Conservation (phyloP, 2,113 vertebrate species). For the Syngnathoides biaculeatus region DNA sequence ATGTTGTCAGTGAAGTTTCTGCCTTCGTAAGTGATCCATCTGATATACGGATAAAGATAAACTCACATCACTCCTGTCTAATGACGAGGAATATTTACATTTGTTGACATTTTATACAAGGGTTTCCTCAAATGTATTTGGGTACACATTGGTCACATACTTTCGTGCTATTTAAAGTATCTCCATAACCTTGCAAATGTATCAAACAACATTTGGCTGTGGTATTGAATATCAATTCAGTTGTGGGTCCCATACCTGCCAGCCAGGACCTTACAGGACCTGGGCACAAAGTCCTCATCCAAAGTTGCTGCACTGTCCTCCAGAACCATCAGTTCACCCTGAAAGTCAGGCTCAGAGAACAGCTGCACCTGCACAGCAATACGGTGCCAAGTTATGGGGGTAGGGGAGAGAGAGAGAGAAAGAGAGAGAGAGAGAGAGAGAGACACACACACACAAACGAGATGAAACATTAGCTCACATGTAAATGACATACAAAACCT, state of each 20-base stretch:
- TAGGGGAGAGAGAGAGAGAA: not conserved
- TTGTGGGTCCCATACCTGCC: conserved; percentile 79
- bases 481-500: not conserved
- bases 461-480: conserved; percentile 5
- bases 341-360: conserved; percentile 86
- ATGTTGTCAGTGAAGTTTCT: conserved; percentile 83
- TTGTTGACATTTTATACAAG: not conserved
- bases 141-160: not conserved
- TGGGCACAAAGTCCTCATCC: conserved; percentile 76
- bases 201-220: not conserved
- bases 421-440: not conserved
- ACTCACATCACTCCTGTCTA: not conserved
- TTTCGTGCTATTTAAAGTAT: not conserved
- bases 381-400: not conserved
- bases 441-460: not conserved
- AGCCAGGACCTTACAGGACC: conserved; percentile 85
- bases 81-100: not conserved
- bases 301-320: conserved; percentile 75
- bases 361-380: conserved; percentile 80
- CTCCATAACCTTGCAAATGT: not conserved
- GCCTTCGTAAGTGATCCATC: conserved; percentile 86
- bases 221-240: not conserved
- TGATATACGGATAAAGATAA: conserved; percentile 53
- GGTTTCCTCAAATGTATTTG: not conserved
- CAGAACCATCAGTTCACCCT: conserved; percentile 77